Base-by-base conservation (phyloP, 2,888 invertebrate species). In the Orthosia incerta region DNA sequence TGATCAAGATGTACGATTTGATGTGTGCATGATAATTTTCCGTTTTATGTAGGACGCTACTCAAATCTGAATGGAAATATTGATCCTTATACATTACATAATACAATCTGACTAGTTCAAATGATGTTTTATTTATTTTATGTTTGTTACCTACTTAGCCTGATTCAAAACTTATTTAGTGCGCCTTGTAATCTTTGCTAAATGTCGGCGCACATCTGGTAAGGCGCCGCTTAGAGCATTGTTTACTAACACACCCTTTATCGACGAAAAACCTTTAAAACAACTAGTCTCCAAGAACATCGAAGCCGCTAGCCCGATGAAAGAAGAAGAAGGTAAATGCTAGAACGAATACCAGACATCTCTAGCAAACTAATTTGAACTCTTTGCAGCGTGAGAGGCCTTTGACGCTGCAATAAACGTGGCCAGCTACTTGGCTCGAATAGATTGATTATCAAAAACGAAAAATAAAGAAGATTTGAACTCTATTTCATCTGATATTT, bases 51-150 rank as follows among this genome's bases (percentile, higher is more conserved):
- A 93, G 93, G 88, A 88, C 83, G 92, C 92, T 92, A 93, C 90
- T 93, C 90, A 87, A 91, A 91, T 91, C 91, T 91, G 89, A 92
- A 91, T 91, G 92, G 89, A 89, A 90, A 89, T 92, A 87, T 85
- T 92, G 88, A 91, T 92, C 88, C 91, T 90, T 89, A 86, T 88
- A 85, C 82, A 85, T 82, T 89, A 92, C 93, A 91, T 94, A 94
- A 94, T 95, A 95, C 93, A 94, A 94, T 93, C 94, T 94, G 95
- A 94, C 93, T 95, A 95, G 93, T 91, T 88, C 78, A 69, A 80
- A 68, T 69, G 48, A 71, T 70, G 86, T 91, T 92, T 92, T 86
- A 90, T 91, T 93, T 88, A 18, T 61, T 79, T 68, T 23, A 4
- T 31, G 16, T 46, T 48, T 46, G 45, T 56, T 55, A 16, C 20